Percentiles rank a stretch among this genome's conserved stretches.
Evolutionary conservation across 2,113 vertebrate genomes (phyloP).

Genomic region (Asarcornis scutulata): DNA sequence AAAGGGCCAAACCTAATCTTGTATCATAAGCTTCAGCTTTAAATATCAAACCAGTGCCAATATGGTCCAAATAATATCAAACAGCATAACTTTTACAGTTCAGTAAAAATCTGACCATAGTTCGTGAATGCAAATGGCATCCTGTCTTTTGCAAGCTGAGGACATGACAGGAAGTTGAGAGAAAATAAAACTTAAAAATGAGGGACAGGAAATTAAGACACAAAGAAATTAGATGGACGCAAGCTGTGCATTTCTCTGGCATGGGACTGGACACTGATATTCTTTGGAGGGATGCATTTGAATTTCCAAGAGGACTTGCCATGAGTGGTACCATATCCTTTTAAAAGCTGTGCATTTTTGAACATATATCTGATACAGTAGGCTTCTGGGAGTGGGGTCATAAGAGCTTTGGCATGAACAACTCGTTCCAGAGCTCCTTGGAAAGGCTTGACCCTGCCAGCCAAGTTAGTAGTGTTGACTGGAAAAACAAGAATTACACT

Average conservation of each 20-base stretch:
- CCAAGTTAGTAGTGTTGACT: background rate
- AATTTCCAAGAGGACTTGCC: background rate
- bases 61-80: background rate
- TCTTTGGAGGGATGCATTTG: background rate
- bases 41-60: background rate
- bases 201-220: conserved; percentile 28
- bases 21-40: background rate
- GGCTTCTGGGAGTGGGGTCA: background rate
- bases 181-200: conserved; percentile 28
- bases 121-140: conserved; percentile 45
- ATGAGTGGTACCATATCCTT: background rate
- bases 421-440: background rate
- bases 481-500: background rate
- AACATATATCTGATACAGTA: background rate
- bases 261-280: background rate
- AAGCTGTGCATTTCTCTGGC: background rate
- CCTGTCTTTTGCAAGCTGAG: conserved; percentile 30
- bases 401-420: background rate
- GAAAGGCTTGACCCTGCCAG: background rate
- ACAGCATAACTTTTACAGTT: background rate
- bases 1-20: background rate
- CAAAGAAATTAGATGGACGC: background rate
- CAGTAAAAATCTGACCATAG: conserved; percentile 11
- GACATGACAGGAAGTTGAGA: conserved; percentile 30
- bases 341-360: background rate